phyloP scores from a whole-genome alignment of 1,140 invertebrate species.

The Cepaea nemoralis region DNA sequence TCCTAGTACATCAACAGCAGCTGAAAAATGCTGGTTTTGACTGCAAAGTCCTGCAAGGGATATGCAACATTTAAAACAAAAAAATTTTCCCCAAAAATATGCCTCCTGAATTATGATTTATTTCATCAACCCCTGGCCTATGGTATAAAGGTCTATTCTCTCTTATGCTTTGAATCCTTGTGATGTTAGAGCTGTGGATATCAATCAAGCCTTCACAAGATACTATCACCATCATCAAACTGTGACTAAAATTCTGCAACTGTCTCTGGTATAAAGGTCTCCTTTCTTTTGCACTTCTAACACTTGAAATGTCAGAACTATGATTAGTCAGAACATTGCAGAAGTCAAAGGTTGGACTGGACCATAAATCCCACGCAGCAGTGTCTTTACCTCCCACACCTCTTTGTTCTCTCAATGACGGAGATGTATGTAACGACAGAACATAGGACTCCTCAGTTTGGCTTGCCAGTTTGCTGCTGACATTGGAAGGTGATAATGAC shows the following conservation, averaged over 20 bases:
- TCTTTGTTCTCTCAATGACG: neutral
- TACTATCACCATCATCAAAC: no score
- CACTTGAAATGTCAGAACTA: neutral
- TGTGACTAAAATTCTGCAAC: neutral
- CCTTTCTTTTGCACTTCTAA: neutral
- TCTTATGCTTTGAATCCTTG: no score
- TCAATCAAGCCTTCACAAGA: no score
- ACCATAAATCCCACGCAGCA: slow-evolving; percentile 29
- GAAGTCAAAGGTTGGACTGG: slow-evolving; percentile 32
- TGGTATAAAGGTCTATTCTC: no score
- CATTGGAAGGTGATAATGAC: neutral
- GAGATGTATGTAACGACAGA: neutral
- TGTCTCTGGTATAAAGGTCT: slow-evolving; percentile 26
- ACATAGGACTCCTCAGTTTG: neutral
- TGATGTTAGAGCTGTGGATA: no score
- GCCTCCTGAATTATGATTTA: no score
- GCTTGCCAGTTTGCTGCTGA: neutral
- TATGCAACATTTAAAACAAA: no score
- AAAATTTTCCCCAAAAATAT: no score
- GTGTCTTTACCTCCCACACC: neutral
- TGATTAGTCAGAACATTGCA: neutral
- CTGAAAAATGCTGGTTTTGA: no score
- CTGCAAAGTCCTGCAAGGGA: no score
- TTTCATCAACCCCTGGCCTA: no score
- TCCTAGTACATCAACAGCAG: no score